These are phyloP conservation scores for Tetramorium alpestre DNA, from an alignment of 1,140 invertebrate genomes.

Conservation along the genomic window DNA sequence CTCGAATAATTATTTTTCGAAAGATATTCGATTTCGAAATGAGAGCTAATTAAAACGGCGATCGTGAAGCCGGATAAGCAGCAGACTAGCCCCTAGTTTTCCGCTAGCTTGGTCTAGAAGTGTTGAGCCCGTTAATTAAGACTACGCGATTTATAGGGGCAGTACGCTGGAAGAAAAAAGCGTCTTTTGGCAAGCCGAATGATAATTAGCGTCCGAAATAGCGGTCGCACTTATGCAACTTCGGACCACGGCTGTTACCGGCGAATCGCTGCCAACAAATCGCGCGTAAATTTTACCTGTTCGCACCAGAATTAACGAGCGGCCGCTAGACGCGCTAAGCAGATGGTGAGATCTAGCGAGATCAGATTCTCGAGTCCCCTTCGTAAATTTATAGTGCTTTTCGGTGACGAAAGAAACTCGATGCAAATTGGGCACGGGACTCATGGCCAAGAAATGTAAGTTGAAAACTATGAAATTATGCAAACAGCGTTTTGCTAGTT, in stretches of 20 bases:
- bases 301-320: conserved; percentile 70
- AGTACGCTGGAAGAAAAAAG: neutral
- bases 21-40: neutral
- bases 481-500: neutral
- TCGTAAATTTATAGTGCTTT: conserved; percentile 43
- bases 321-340: conserved; percentile 19
- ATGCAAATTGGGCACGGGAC: conserved; percentile 35
- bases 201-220: conserved; percentile 68
- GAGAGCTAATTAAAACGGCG: neutral
- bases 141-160: conserved; percentile 54
- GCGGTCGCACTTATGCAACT: conserved; percentile 36
- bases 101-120: conserved; percentile 7
- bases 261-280: conserved; percentile 72
- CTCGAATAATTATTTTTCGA: neutral
- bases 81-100: neutral
- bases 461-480: neutral
- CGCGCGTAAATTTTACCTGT: conserved; percentile 74
- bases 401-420: conserved; percentile 40
- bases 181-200: conserved; percentile 33
- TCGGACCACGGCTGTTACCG: conserved; percentile 1
- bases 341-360: conserved; percentile 53
- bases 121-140: conserved; percentile 62
- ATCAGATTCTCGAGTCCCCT: conserved; percentile 19
- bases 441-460: conserved; percentile 8
- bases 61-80: neutral